These are phyloP conservation scores for Invenusta paracnida DNA, from an alignment of 2,888 invertebrate genomes.

Conservation along the genomic window DNA sequence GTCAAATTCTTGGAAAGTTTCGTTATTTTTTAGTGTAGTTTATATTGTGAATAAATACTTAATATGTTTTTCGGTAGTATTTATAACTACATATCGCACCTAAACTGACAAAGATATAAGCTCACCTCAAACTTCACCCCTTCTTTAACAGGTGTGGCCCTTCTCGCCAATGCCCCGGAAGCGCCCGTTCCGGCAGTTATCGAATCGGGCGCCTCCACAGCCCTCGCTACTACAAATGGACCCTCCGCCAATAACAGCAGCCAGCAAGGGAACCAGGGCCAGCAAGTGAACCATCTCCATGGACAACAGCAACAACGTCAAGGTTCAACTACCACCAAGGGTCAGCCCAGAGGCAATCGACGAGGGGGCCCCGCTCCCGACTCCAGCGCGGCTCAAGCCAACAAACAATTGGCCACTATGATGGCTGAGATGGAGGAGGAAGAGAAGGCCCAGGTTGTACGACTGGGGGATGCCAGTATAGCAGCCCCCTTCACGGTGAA, in stretches of 20 bases:
- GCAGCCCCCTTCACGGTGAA: slow-evolving; percentile 98
- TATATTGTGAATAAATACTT: no score
- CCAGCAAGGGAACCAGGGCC: background rate
- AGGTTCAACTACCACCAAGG: background rate
- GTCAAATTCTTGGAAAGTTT: no score
- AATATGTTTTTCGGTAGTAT: no score
- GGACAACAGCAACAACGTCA: background rate
- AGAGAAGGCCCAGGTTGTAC: slow-evolving; percentile 66
- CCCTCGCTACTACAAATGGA: background rate
- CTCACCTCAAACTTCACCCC: slow-evolving; percentile 66
- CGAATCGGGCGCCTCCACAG: background rate
- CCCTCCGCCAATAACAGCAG: background rate
- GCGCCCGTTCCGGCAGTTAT: background rate
- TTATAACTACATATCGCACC: no score
- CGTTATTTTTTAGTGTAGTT: no score
- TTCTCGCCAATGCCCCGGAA: slow-evolving; percentile 75
- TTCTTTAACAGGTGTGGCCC: no score
- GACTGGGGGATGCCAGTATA: slow-evolving; percentile 94
- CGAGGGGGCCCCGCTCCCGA: background rate
- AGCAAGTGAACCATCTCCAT: background rate
- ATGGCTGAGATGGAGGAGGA: slow-evolving; percentile 57
- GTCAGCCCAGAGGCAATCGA: background rate
- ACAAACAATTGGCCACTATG: slow-evolving; percentile 51
- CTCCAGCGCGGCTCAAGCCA: slow-evolving; percentile 66
- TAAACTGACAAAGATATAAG: no score